Percentiles rank a stretch among this genome's conserved stretches.
Evolutionary conservation across 2,113 vertebrate species (phyloP).

Genomic region (Aspiorhynchus laticeps): DNA sequence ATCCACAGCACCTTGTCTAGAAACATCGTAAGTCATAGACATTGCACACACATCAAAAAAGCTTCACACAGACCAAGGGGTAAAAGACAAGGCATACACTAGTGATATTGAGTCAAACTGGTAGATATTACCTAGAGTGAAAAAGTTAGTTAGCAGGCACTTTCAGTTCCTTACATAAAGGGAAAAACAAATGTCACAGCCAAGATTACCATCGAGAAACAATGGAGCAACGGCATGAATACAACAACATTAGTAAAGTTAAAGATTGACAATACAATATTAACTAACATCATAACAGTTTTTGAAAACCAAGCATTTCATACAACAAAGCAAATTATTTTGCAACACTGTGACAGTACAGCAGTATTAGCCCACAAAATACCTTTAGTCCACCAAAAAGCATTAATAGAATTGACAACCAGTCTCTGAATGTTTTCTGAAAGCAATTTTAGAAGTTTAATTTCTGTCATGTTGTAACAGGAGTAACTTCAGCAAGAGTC

Average conservation of each 20-base stretch:
- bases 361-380: neutral
- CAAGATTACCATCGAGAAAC: neutral
- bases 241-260: neutral
- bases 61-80: no score
- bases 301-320: neutral
- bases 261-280: neutral
- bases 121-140: neutral
- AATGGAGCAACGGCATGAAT: neutral
- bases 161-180: neutral
- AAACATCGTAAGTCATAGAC: slow-evolving; percentile 43
- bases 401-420: neutral
- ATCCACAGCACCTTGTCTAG: neutral
- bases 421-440: neutral
- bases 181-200: neutral
- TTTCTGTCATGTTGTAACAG: neutral
- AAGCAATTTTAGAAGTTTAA: neutral
- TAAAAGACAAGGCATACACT: neutral
- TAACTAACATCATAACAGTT: neutral
- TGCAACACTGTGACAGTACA: neutral
- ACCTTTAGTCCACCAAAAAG: neutral
- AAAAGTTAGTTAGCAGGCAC: neutral
- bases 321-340: neutral
- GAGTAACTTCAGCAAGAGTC: neutral
- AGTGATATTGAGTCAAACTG: neutral
- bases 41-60: neutral